Evolutionary conservation across 2,797 vertebrate genomes (phyloP), one percentile per base, ranked within the genome.

Genomic region (Microhierax caerulescens): DNA sequence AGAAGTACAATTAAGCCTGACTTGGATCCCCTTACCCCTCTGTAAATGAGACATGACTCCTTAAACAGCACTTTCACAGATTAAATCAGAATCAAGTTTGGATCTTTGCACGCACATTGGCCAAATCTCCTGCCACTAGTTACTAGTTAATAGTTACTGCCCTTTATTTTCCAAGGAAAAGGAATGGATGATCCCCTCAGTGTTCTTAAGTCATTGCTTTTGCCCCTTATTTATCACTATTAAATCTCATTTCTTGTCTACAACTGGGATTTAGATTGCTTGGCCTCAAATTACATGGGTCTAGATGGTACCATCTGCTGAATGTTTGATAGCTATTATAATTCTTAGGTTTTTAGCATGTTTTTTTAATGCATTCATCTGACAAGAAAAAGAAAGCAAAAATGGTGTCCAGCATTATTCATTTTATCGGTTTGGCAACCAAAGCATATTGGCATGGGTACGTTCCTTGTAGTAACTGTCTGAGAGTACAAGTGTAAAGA

Each of bases 301-400:
- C 93, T 97, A 94, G 95, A 94, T 97, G 86, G 88, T 95, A 91
- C 96, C 95, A 97, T 97, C 96, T 97, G 96, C 96, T 25, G 91
- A 97, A 94, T 90, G 81, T 85, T 96, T 86, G 76, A 87, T 74
- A 95, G 94, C 93, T 96, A 97, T 95, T 96, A 96, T 85, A 90
- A 89, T 82, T 93, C 93, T 91, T 92, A 78, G 78, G 11, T 87
- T 96, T 95, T 94, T 93, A 88, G 65, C 3, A 0, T 73, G 22
- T 70, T 90, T 93, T 94, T 95, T 94, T 93, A 93, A 85, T 94
- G 76, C 41, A 89, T 80, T 93, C 95, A 96, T 94, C 93, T 94
- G 96, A 96, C 76, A 88, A 95, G 80, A 48, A 95, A 94, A 96
- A 78, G 91, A 96, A 95, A 97, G 80, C 64, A 95, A 95, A 96